Evolutionary conservation across 2,113 vertebrate genomes (phyloP).

Genomic region (Ophiodon elongatus): DNA sequence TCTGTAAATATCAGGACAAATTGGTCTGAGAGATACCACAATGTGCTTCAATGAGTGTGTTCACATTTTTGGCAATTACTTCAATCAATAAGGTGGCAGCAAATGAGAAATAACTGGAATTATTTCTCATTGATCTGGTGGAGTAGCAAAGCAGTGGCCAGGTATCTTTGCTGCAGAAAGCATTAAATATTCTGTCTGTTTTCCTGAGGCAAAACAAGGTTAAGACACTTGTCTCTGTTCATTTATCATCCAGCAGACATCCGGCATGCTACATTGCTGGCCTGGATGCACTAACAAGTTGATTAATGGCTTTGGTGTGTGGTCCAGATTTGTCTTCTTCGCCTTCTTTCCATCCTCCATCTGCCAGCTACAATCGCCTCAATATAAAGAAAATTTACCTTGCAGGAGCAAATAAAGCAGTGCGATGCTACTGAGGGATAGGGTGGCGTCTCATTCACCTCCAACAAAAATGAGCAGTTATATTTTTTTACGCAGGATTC

Average conservation of each 20-base stretch:
- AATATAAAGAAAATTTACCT: background rate
- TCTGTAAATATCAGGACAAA: conserved; percentile 19
- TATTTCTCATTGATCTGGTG: background rate
- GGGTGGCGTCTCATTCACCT: background rate
- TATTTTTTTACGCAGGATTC: background rate
- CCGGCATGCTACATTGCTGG: background rate
- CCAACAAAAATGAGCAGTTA: background rate
- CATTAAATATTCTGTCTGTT: conserved; percentile 27
- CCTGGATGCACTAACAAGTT: conserved; percentile 45
- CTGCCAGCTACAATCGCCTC: conserved; percentile 10
- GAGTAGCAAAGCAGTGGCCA: background rate
- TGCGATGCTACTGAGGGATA: background rate
- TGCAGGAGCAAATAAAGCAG: background rate
- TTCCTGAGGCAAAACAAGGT: conserved; percentile 20
- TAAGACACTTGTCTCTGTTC: conserved; percentile 4
- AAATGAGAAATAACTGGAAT: conserved; percentile 12
- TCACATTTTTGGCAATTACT: conserved; percentile 3
- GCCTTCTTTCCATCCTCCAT: background rate
- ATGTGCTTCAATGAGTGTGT: background rate
- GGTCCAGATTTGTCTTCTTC: conserved; percentile 26
- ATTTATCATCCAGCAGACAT: conserved; percentile 50
- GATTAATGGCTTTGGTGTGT: conserved; percentile 55
- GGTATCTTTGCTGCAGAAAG: background rate
- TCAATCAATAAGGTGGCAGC: conserved; percentile 4
- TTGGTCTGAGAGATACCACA: too few relatives aligned